phyloP scores from a whole-genome alignment of 2,888 invertebrate species.

The Calephelis perditalis region DNA sequence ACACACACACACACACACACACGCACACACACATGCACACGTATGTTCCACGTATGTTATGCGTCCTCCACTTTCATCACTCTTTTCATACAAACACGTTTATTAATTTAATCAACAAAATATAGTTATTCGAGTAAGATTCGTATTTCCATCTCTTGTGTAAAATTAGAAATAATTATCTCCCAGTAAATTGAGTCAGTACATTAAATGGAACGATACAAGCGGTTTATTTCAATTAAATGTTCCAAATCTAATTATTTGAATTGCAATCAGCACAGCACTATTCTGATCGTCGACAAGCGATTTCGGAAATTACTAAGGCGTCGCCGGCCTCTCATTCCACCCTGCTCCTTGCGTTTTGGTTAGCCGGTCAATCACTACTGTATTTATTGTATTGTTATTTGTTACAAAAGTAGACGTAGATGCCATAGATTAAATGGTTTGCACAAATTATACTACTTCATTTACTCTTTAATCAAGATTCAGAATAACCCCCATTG shows the following conservation, averaged over 20 bases:
- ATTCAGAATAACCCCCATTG: too few relatives aligned
- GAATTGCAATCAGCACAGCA: conserved; percentile 55
- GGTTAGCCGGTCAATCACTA: conserved; percentile 47
- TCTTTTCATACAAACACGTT: too few relatives aligned
- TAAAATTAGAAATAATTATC: conserved; percentile 7
- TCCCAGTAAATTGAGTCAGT: not conserved
- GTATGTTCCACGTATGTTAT: too few relatives aligned
- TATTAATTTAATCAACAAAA: too few relatives aligned
- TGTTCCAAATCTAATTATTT: conserved; percentile 72
- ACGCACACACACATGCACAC: too few relatives aligned
- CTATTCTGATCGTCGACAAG: conserved; percentile 71
- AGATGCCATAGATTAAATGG: too few relatives aligned
- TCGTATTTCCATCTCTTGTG: not conserved
- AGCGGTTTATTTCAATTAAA: conserved; percentile 58
- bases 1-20: too few relatives aligned
- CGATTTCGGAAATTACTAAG: conserved; percentile 77
- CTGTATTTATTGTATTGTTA: not conserved
- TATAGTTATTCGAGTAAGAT: too few relatives aligned
- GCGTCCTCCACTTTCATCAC: too few relatives aligned
- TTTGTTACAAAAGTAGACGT: too few relatives aligned
- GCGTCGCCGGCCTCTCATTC: conserved; percentile 52
- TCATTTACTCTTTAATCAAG: too few relatives aligned
- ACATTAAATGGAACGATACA: conserved; percentile 28
- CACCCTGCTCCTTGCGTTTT: conserved; percentile 49
- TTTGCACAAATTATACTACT: too few relatives aligned